Percentiles rank a stretch among this genome's conserved stretches.
Conservation (phyloP, 2,888 invertebrate species). For the Parelbella ahira region DNA sequence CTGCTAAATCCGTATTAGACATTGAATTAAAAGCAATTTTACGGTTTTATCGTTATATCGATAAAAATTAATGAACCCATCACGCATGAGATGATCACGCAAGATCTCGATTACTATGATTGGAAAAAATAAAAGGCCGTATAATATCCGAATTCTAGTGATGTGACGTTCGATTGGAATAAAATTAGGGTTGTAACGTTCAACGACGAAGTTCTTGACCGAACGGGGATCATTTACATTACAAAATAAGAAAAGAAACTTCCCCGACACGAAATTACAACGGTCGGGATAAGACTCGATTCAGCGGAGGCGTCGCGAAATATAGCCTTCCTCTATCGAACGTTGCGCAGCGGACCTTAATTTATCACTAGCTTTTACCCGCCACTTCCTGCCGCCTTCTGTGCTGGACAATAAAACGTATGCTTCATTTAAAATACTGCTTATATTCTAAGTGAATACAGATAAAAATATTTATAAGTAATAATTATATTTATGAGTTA, state of each 20-base stretch:
- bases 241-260: slow-evolving; percentile 55
- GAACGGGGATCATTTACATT: slow-evolving; percentile 58
- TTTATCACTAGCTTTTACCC: slow-evolving; percentile 47
- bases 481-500: no score
- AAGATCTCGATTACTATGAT: slow-evolving; percentile 1
- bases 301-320: slow-evolving; percentile 40
- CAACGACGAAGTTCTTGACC: slow-evolving; percentile 38
- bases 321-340: slow-evolving; percentile 44
- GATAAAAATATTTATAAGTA: no score
- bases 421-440: no score
- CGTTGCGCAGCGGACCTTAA: slow-evolving; percentile 39
- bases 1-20: no score
- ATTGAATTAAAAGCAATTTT: no score
- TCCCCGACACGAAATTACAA: slow-evolving; percentile 56
- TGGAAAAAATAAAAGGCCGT: slow-evolving; percentile 33
- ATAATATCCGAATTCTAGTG: no score
- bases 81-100: neutral
- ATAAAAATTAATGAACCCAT: no score
- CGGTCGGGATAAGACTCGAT: slow-evolving; percentile 43
- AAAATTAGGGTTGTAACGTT: no score
- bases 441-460: no score
- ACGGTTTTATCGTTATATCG: no score
- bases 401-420: no score
- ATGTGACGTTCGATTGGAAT: no score
- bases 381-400: slow-evolving; percentile 36